These are phyloP conservation scores for Axinella damicornis DNA, from an alignment of 37 sponge, comb jelly and placozoan species.

Conservation along the genomic window DNA sequence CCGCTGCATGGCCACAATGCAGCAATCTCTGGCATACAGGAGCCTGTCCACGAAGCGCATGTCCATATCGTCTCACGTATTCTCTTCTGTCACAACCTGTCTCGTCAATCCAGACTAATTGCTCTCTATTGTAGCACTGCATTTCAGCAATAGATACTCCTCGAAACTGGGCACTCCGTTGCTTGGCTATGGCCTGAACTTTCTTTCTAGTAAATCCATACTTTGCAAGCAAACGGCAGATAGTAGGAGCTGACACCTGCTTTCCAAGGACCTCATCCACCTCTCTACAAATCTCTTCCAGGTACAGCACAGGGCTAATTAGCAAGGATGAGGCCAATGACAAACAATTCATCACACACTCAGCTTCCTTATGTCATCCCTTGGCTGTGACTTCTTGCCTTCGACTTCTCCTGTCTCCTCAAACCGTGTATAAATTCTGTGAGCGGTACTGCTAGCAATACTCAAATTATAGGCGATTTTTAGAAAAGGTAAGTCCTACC, in stretches of 20 bases:
- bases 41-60: slow-evolving; percentile 19
- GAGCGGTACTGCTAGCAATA: not conserved
- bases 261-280: too few relatives aligned
- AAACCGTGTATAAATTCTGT: not conserved
- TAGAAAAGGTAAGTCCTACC: too few relatives aligned
- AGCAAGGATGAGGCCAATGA: not conserved
- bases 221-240: too few relatives aligned
- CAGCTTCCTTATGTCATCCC: not conserved
- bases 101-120: too few relatives aligned
- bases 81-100: slow-evolving; percentile 29
- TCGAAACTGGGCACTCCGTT: too few relatives aligned
- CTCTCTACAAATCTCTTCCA: not conserved
- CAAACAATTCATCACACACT: not conserved
- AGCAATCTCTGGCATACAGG: slow-evolving; percentile 23
- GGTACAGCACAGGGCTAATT: not conserved
- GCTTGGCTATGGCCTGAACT: too few relatives aligned
- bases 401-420: not conserved
- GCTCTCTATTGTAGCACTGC: too few relatives aligned
- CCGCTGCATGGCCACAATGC: slow-evolving; percentile 5
- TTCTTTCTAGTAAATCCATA: too few relatives aligned
- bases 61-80: slow-evolving; percentile 10
- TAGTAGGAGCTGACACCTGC: too few relatives aligned
- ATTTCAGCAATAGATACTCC: too few relatives aligned
- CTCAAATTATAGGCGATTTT: not conserved
- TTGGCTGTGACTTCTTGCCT: not conserved